phyloP scores from a whole-genome alignment of 2,888 invertebrate genomes.

The Coelinius sp. region DNA sequence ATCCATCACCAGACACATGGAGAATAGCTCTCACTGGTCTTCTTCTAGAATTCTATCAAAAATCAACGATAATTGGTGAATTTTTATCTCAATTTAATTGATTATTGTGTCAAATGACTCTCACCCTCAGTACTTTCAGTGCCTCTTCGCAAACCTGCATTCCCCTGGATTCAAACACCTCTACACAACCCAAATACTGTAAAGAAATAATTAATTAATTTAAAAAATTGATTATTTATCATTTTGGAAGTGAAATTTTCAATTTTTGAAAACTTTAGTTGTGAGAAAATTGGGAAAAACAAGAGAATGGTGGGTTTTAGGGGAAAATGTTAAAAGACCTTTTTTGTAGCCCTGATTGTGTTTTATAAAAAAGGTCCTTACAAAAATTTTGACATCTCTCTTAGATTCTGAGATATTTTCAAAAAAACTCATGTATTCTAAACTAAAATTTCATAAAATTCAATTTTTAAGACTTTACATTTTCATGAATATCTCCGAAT shows the following conservation, averaged over 20 bases:
- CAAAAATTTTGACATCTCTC: too few species aligned
- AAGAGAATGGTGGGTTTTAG: too few species aligned
- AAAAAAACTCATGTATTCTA: too few species aligned
- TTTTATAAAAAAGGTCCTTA: too few species aligned
- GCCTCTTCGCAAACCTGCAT: constrained; percentile 99
- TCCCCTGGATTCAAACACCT: constrained; percentile 98
- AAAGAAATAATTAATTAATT: constrained; percentile 55
- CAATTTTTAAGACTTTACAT: too few species aligned
- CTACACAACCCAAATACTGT: constrained; percentile 97
- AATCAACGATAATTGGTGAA: neutral
- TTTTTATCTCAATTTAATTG: neutral
- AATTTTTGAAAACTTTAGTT: neutral
- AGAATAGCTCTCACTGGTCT: constrained; percentile 91
- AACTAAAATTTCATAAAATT: too few species aligned
- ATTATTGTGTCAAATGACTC: constrained; percentile 57
- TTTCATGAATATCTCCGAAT: too few species aligned
- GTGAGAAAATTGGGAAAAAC: neutral
- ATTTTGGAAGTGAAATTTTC: too few species aligned
- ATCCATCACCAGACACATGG: constrained; percentile 94
- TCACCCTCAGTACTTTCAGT: constrained; percentile 94
- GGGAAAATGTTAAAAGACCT: too few species aligned
- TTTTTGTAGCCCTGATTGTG: too few species aligned
- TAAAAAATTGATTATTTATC: neutral
- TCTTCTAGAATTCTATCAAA: constrained; percentile 84
- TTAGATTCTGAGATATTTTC: too few species aligned